Conservation (phyloP, 2,113 vertebrate species). For the Misgurnus mizolepis region DNA sequence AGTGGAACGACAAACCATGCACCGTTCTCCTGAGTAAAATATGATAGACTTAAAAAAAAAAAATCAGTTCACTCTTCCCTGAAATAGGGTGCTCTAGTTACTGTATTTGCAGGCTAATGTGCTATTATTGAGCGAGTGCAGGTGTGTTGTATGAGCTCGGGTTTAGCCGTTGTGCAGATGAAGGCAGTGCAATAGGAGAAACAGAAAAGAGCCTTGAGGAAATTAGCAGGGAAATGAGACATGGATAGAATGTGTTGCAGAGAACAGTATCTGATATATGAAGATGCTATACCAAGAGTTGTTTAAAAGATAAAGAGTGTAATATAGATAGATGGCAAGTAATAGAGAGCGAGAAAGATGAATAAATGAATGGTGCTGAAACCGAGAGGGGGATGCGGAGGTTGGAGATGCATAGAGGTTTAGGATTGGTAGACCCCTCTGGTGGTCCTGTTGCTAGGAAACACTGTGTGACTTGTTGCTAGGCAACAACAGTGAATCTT, state of each 20-base stretch:
- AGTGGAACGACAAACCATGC: background rate
- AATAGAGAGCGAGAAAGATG: conserved; percentile 4
- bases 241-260: background rate
- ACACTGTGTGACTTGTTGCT: conserved; percentile 78
- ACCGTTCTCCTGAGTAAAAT: conserved; percentile 8
- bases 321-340: conserved; percentile 1
- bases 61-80: background rate
- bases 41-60: conserved; percentile 11
- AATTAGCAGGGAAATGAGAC: conserved; percentile 8
- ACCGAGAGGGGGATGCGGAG: conserved; percentile 50
- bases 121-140: conserved; percentile 7
- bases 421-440: conserved; percentile 77
- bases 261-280: background rate
- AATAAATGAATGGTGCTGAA: conserved; percentile 32
- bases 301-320: conserved; percentile 30
- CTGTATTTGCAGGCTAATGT: background rate
- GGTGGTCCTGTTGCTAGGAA: conserved; percentile 80
- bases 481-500: conserved; percentile 75
- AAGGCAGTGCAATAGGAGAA: background rate
- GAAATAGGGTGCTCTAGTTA: background rate
- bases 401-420: conserved; percentile 66
- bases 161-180: conserved; percentile 6
- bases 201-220: background rate
- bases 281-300: background rate
- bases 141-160: conserved; percentile 29